Conservation (phyloP, 2,888 invertebrate genomes). For the Drosophila buzzatii region DNA sequence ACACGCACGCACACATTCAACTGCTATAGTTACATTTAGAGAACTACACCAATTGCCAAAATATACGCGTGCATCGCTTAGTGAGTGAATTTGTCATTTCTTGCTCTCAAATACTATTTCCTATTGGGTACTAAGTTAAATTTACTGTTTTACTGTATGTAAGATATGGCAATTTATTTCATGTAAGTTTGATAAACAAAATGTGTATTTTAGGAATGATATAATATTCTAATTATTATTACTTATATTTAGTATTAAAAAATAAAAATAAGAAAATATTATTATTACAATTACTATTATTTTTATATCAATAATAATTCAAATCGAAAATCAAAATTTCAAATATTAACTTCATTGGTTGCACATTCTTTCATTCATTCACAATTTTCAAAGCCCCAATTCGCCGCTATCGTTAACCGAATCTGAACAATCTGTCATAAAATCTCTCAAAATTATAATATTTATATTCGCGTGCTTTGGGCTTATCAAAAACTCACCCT, state of each 20-base stretch:
- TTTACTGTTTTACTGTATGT: neutral
- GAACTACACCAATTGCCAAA: constrained; percentile 17
- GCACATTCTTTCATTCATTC: no score
- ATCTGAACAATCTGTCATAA: neutral
- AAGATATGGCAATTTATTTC: neutral
- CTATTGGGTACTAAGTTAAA: neutral
- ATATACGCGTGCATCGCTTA: constrained; percentile 42
- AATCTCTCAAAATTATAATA: neutral
- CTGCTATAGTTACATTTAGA: constrained; percentile 26
- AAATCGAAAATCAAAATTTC: no score
- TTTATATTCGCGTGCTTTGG: neutral
- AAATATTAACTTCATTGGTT: neutral
- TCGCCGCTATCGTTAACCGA: neutral
- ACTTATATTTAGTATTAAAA: no score
- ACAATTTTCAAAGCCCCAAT: neutral
- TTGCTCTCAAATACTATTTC: neutral
- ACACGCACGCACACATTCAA: constrained; percentile 48
- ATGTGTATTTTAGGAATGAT: no score
- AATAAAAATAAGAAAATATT: no score
- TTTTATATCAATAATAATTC: no score
- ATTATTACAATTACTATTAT: no score
- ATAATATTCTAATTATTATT: no score
- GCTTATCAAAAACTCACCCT: constrained; percentile 3
- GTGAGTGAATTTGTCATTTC: neutral
- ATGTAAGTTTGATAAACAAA: no score